Conservation (phyloP, 30 jellyfish, hydroid and myxozoan species). For the Pelagia noctiluca region DNA sequence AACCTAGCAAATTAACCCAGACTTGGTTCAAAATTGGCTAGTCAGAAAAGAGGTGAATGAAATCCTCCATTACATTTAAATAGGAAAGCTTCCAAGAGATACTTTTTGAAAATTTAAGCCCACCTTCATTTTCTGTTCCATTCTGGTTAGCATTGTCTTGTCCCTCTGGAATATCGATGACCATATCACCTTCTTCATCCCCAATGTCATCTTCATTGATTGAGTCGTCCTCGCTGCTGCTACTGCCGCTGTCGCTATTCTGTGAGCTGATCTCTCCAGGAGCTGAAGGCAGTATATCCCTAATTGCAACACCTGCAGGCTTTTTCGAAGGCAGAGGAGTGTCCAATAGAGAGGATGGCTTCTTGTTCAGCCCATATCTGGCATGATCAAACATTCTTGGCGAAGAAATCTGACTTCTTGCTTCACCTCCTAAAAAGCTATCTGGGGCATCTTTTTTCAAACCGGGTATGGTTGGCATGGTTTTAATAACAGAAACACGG, state of each 20-base stretch:
- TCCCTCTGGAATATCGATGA: not conserved
- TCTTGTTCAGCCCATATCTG: not conserved
- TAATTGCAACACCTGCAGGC: not conserved
- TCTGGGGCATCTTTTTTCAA: conserved; percentile 24
- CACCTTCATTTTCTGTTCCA: conserved; percentile 72
- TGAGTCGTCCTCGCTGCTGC: conserved; percentile 62
- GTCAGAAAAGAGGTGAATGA: no score
- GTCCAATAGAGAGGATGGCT: conserved; percentile 49
- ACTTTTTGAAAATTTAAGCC: no score
- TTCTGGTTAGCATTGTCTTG: conserved; percentile 44
- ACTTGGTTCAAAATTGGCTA: no score
- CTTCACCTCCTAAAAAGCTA: not conserved
- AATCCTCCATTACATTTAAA: no score
- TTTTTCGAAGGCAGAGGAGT: conserved; percentile 54
- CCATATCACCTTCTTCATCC: conserved; percentile 36
- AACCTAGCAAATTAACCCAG: no score
- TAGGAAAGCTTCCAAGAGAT: no score
- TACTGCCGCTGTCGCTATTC: conserved; percentile 14
- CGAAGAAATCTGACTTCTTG: not conserved
- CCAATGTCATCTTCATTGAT: conserved; percentile 58
- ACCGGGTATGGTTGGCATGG: conserved; percentile 47
- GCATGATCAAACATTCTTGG: conserved; percentile 6
- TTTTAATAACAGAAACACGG: conserved; percentile 69
- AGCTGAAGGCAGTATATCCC: not conserved
- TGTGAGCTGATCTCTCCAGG: conserved; percentile 54